These are phyloP conservation scores for Oeneis ivallda DNA, from an alignment of 2,888 invertebrate genomes.

Conservation along the genomic window DNA sequence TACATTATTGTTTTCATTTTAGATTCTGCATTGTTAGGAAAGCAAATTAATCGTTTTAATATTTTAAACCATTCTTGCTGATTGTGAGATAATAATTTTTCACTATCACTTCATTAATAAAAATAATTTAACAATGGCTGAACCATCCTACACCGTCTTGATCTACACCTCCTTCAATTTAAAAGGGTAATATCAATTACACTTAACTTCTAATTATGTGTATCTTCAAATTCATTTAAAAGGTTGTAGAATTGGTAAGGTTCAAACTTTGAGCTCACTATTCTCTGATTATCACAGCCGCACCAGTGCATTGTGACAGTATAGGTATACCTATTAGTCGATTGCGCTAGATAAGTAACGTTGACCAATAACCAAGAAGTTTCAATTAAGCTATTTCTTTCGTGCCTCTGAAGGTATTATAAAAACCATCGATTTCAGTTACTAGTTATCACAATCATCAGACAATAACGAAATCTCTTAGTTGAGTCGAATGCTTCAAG, in stretches of 20 bases:
- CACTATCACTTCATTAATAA: background rate
- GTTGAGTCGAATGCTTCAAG: too few relatives aligned
- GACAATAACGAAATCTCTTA: too few relatives aligned
- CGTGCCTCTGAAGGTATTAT: background rate
- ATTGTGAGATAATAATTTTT: background rate
- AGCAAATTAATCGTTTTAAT: background rate
- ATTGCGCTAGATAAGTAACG: too few relatives aligned
- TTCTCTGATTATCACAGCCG: background rate
- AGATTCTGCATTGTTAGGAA: background rate
- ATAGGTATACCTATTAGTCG: too few relatives aligned
- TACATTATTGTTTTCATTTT: background rate
- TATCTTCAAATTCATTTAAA: background rate
- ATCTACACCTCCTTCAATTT: background rate
- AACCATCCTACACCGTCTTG: background rate
- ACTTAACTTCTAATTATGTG: background rate
- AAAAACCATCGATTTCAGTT: background rate
- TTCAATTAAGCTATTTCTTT: background rate
- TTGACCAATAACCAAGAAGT: background rate
- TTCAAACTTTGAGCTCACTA: background rate
- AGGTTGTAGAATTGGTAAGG: background rate
- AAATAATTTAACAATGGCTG: background rate
- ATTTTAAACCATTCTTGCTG: background rate
- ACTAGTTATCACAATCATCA: too few relatives aligned
- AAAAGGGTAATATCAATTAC: background rate
- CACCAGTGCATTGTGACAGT: background rate